These are phyloP conservation scores for Ciona savignyi DNA, from an alignment of 23 tunicate species.

Conservation along the genomic window DNA sequence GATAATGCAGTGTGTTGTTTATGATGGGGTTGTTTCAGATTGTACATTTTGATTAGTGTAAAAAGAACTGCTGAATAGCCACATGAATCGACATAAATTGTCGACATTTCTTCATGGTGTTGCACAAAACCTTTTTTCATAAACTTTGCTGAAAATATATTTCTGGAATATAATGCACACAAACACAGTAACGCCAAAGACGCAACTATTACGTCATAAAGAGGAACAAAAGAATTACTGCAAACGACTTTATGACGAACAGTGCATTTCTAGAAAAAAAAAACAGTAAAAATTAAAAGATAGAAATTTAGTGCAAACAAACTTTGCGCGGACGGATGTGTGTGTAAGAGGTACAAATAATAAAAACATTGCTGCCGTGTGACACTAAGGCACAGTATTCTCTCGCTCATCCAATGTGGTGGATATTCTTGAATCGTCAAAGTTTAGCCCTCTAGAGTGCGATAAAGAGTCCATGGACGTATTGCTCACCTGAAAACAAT, in stretches of 20 bases:
- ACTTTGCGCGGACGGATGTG: constrained; percentile 3
- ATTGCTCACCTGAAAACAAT: constrained; percentile 93
- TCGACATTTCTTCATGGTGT: too few relatives aligned
- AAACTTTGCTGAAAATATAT: background rate
- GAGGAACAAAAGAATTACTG: background rate
- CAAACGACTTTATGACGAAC: background rate
- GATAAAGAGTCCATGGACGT: constrained; percentile 88
- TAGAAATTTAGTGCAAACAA: background rate
- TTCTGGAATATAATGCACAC: background rate
- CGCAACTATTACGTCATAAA: background rate
- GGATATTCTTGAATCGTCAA: constrained; percentile 10
- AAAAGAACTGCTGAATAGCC: too few relatives aligned
- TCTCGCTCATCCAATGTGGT: constrained; percentile 38
- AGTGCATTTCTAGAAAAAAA: background rate
- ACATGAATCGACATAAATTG: too few relatives aligned
- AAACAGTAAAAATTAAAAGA: too few relatives aligned
- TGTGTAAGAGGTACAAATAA: background rate
- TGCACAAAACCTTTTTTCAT: too few relatives aligned
- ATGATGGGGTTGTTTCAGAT: too few relatives aligned
- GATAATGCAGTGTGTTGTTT: too few relatives aligned
- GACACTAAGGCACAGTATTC: constrained; percentile 29
- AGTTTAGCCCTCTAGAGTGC: constrained; percentile 47
- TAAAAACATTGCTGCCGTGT: background rate
- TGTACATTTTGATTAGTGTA: too few relatives aligned
- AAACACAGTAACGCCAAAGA: background rate